These are phyloP conservation scores for Probosciger aterrimus DNA, from an alignment of 2,113 vertebrate species.

Conservation along the genomic window DNA sequence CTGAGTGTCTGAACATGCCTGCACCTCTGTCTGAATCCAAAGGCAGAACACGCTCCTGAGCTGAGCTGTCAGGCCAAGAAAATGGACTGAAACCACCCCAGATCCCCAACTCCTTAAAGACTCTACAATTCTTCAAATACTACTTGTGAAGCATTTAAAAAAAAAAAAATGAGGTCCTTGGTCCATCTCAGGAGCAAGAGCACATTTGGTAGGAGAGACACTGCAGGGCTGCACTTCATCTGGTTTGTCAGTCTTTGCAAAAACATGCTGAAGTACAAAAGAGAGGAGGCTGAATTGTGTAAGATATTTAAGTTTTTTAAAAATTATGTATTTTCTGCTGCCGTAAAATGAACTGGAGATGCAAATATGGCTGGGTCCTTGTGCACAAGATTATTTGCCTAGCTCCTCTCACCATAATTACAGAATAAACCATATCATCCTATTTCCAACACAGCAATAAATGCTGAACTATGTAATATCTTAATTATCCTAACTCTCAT, in stretches of 20 bases:
- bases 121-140: background rate
- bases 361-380: background rate
- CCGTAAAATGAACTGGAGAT: background rate
- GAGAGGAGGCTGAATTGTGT: background rate
- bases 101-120: background rate
- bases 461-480: background rate
- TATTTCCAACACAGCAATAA: background rate
- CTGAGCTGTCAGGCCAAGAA: background rate
- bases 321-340: background rate
- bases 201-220: background rate
- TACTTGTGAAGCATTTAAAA: background rate
- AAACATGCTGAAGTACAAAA: background rate
- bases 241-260: background rate
- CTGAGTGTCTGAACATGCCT: background rate
- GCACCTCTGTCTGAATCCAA: background rate
- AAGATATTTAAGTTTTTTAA: background rate
- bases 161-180: background rate
- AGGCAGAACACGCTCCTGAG: background rate
- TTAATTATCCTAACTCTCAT: background rate
- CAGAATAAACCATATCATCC: background rate
- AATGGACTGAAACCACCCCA: background rate
- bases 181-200: background rate
- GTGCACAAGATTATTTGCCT: background rate
- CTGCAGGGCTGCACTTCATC: background rate
- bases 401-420: background rate